These are phyloP conservation scores for Campopleginae sp. DNA, from an alignment of 2,888 invertebrate species.

Conservation along the genomic window DNA sequence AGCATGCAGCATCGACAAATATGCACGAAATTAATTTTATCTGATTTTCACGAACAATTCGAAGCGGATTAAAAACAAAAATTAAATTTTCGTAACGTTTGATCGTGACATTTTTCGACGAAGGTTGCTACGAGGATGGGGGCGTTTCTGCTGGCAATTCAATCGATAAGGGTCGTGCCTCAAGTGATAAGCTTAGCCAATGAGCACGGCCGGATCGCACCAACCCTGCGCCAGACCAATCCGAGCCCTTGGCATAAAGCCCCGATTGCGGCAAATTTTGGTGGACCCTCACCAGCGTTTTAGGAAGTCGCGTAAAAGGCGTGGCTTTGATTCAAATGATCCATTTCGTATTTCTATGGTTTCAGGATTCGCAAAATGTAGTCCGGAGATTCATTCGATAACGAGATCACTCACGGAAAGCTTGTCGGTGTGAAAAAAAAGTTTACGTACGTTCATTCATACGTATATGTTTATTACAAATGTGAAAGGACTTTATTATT, in stretches of 20 bases:
- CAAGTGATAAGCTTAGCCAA: conserved; percentile 26
- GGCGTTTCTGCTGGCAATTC: conserved; percentile 35
- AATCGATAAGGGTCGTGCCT: conserved; percentile 47
- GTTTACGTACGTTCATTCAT: neutral
- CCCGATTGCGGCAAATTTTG: neutral
- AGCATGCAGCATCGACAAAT: neutral
- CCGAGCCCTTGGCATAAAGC: neutral
- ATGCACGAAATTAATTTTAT: neutral
- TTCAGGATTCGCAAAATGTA: conserved; percentile 32
- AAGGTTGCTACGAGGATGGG: neutral
- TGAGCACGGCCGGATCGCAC: conserved; percentile 44
- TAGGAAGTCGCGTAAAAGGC: conserved; percentile 37
- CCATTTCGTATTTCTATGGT: neutral
- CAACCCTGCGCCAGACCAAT: conserved; percentile 51
- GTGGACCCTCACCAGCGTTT: conserved; percentile 8
- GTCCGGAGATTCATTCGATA: conserved; percentile 59
- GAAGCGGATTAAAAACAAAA: neutral
- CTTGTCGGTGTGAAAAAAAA: conserved; percentile 16
- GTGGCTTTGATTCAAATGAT: conserved; percentile 47
- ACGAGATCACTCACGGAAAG: conserved; percentile 40
- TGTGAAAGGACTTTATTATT: neutral
- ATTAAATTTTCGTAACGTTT: neutral
- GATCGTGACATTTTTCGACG: neutral
- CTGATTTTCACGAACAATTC: conserved; percentile 5
- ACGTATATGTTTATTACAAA: neutral